Percentiles rank a stretch among this genome's conserved stretches.
phyloP scores from a whole-genome alignment of 2,797 vertebrate species.

The Sebastes matsubarae region DNA sequence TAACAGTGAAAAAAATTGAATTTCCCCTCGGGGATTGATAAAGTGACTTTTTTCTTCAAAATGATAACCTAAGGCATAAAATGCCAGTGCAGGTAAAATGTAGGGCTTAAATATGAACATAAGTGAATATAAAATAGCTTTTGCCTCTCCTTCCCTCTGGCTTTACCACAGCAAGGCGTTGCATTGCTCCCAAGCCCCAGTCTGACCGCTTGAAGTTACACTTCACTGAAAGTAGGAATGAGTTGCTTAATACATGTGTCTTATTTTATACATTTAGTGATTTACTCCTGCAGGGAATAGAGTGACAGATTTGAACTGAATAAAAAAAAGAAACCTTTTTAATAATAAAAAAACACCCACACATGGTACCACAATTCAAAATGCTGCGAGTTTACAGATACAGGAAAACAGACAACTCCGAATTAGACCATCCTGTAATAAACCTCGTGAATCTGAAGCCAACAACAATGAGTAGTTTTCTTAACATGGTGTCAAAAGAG shows the following conservation, averaged over 20 bases:
- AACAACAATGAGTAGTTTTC: conserved; percentile 22
- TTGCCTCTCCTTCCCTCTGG: too few relatives aligned
- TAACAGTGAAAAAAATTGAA: too few relatives aligned
- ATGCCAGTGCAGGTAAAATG: too few relatives aligned
- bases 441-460: conserved; percentile 7
- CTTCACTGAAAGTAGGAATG: neutral
- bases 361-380: conserved; percentile 31
- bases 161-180: too few relatives aligned
- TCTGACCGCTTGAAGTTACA: too few relatives aligned
- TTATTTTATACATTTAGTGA: neutral
- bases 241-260: neutral
- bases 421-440: neutral
- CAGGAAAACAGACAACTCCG: conserved; percentile 20
- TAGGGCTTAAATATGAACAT: too few relatives aligned
- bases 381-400: conserved; percentile 42
- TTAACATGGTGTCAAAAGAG: neutral
- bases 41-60: too few relatives aligned
- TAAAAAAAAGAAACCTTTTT: conserved; percentile 40
- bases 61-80: too few relatives aligned
- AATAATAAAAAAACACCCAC: conserved; percentile 41
- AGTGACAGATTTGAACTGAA: conserved; percentile 15
- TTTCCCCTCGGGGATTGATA: too few relatives aligned
- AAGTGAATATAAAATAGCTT: too few relatives aligned
- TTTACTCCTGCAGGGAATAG: conserved; percentile 71
- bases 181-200: too few relatives aligned